Evolutionary conservation across 2,113 vertebrate genomes (phyloP).

Genomic region (Delphinus delphis): DNA sequence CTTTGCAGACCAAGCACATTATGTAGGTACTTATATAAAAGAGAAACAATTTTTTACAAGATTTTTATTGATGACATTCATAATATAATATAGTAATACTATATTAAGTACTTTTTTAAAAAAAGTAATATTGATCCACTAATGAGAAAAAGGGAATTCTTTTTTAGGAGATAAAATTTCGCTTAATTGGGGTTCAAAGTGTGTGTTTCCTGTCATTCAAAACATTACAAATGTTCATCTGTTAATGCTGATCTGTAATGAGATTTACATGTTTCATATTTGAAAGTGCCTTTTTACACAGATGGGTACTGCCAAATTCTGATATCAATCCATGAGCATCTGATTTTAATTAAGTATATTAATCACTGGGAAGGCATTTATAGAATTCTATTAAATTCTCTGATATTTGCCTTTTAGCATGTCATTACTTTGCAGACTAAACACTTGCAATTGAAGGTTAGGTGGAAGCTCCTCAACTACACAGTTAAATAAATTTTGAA

Average conservation of each 20-base stretch:
- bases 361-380: neutral
- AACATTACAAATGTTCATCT: conserved; percentile 3
- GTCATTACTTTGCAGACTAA: neutral
- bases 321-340: neutral
- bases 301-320: neutral
- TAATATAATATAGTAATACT: neutral
- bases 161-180: neutral
- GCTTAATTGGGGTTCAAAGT: neutral
- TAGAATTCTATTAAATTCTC: neutral
- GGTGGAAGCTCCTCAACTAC: neutral
- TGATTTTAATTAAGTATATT: neutral
- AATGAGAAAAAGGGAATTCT: neutral
- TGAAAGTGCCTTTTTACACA: neutral
- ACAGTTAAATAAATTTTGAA: neutral
- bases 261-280: neutral
- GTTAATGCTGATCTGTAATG: neutral
- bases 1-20: neutral
- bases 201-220: neutral
- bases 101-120: neutral
- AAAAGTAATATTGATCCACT: neutral
- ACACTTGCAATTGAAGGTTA: neutral
- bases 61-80: neutral
- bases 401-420: neutral
- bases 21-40: neutral
- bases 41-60: neutral